A percentile compares a stretch with the other conserved stretches of the same genome.
Evolutionary conservation across 35 echinoderm and acorn worm species (phyloP).

Genomic region (Apostichopus japonicus): DNA sequence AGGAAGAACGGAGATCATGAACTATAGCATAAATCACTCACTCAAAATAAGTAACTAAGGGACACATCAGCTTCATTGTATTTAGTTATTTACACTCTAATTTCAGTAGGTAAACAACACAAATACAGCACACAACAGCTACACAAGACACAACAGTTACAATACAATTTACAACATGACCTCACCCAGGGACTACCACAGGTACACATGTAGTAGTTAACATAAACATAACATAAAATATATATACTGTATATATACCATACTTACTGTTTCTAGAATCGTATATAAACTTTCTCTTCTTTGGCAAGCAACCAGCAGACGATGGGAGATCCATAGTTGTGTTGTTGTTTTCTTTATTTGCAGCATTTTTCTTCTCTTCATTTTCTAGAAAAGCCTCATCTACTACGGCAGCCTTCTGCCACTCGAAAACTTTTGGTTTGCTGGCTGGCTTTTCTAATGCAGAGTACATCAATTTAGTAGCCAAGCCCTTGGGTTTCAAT

Average conservation of each 20-base stretch:
- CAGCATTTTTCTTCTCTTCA: constrained; percentile 1
- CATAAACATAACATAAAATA: too few species aligned
- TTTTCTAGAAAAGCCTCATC: constrained; percentile 12
- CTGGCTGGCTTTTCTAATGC: background rate
- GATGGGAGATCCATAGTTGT: background rate
- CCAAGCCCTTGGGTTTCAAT: background rate
- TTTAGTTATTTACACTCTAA: too few species aligned
- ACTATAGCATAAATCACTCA: too few species aligned
- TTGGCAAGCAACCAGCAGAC: background rate
- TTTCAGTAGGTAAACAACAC: too few species aligned
- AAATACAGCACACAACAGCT: too few species aligned
- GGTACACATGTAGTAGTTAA: too few species aligned
- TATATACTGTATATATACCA: too few species aligned
- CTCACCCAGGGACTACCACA: too few species aligned
- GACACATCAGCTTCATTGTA: too few species aligned
- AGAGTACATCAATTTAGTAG: constrained; percentile 9
- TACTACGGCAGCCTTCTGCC: constrained; percentile 35
- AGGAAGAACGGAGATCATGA: too few species aligned
- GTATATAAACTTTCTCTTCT: background rate
- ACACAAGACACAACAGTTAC: background rate
- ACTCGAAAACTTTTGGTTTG: background rate
- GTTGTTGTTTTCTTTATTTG: background rate
- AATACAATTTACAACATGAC: background rate
- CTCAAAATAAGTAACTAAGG: too few species aligned
- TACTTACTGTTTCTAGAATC: background rate